Percentiles rank a stretch among this genome's conserved stretches.
Conservation (phyloP, 2,113 vertebrate genomes). For the Atlantisia rogersi region DNA sequence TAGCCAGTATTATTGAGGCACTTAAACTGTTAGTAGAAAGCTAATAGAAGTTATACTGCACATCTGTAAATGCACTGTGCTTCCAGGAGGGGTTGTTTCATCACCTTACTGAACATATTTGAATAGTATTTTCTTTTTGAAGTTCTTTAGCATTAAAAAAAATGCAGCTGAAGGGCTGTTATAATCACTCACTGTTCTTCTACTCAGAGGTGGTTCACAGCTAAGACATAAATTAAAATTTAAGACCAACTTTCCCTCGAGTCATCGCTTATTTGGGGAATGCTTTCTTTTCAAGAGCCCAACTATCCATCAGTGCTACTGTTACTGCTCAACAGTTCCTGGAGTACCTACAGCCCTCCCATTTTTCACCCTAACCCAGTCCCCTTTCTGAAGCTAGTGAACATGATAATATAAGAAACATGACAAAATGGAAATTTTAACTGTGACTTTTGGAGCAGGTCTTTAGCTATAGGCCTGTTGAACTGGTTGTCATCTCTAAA, state of each 20-base stretch:
- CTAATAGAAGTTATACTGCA: background rate
- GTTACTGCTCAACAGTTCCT: background rate
- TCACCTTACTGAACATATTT: background rate
- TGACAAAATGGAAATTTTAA: background rate
- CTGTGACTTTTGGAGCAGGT: background rate
- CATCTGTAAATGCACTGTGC: background rate
- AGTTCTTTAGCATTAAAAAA: background rate
- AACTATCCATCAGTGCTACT: background rate
- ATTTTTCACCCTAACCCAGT: background rate
- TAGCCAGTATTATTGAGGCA: background rate
- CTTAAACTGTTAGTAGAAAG: background rate
- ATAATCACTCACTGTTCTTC: background rate
- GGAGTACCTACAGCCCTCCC: background rate
- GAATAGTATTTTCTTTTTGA: background rate
- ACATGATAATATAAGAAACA: background rate
- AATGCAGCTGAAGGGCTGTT: background rate
- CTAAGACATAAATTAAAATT: conserved; percentile 5
- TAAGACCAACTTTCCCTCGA: background rate
- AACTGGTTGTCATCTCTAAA: background rate
- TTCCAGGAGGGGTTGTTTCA: background rate
- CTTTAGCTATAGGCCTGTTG: background rate
- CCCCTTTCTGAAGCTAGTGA: background rate
- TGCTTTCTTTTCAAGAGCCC: background rate
- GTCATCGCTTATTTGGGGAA: background rate
- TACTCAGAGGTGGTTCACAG: background rate